Conservation (phyloP, 2,113 vertebrate genomes). For the Spea bombifrons region DNA sequence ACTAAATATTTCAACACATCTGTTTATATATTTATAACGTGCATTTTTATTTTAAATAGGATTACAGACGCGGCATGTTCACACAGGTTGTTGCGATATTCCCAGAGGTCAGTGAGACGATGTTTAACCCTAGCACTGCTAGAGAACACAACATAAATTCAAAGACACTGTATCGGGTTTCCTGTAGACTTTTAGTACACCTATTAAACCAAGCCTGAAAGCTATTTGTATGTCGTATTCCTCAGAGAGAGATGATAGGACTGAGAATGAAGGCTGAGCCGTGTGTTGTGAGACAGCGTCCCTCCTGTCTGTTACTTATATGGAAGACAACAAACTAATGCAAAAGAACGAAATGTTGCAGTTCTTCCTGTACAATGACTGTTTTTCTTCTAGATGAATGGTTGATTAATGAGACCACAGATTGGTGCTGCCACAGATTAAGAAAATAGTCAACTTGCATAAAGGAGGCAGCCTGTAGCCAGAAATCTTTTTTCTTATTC, state of each 20-base stretch:
- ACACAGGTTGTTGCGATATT: neutral
- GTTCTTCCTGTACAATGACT: too few species aligned
- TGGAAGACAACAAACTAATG: too few species aligned
- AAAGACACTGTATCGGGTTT: neutral
- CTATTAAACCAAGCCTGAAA: neutral
- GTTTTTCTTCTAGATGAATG: too few species aligned
- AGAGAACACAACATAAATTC: neutral
- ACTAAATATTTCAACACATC: conserved; percentile 25
- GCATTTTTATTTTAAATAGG: conserved; percentile 10
- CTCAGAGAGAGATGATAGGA: neutral
- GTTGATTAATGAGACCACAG: too few species aligned
- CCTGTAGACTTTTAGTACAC: neutral
- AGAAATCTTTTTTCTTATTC: too few species aligned
- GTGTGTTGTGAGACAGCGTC: too few species aligned
- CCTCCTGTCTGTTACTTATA: too few species aligned
- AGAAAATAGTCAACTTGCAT: too few species aligned
- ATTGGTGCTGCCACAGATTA: too few species aligned
- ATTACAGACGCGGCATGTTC: neutral
- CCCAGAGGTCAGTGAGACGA: conserved; percentile 5
- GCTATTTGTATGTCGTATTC: neutral
- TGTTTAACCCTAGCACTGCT: neutral
- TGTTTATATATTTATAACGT: conserved; percentile 32
- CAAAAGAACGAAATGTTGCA: too few species aligned
- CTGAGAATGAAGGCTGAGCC: too few species aligned
- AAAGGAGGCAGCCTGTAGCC: too few species aligned